Conservation (phyloP, 2,797 vertebrate genomes). For the Varecia variegata region DNA sequence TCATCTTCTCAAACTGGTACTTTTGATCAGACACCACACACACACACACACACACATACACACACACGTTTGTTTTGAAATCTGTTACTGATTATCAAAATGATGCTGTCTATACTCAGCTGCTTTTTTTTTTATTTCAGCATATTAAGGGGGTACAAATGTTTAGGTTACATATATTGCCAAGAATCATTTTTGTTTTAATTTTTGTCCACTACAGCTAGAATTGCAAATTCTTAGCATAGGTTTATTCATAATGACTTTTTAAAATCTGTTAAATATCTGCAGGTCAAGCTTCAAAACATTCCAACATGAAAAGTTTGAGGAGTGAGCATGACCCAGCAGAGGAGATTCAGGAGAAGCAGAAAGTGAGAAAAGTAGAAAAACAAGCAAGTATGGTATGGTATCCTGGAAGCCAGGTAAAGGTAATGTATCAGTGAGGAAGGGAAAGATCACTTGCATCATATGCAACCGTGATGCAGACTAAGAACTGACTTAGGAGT, state of each 20-base stretch:
- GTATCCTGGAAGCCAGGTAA: neutral
- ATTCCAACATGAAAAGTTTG: neutral
- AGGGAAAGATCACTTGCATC: neutral
- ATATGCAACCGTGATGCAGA: neutral
- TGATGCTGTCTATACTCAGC: neutral
- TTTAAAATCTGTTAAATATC: neutral
- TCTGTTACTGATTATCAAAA: neutral
- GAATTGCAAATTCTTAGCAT: neutral
- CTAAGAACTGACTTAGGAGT: neutral
- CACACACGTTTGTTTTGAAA: neutral
- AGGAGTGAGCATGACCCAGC: neutral
- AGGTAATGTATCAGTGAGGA: neutral
- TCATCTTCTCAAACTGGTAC: neutral
- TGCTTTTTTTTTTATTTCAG: neutral
- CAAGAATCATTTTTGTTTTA: neutral
- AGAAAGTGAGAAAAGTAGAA: neutral
- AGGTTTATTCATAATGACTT: neutral
- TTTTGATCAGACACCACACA: neutral
- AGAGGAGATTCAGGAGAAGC: neutral
- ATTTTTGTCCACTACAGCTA: neutral
- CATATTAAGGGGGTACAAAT: no score
- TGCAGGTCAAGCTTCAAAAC: no score
- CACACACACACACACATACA: fast-evolving
- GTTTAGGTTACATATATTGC: no score
- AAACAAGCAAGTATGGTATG: neutral